A percentile compares a stretch with the other conserved stretches of the same genome.
Evolutionary conservation across 2,113 vertebrate species (phyloP).

Genomic region (Hymenochirus boettgeri): DNA sequence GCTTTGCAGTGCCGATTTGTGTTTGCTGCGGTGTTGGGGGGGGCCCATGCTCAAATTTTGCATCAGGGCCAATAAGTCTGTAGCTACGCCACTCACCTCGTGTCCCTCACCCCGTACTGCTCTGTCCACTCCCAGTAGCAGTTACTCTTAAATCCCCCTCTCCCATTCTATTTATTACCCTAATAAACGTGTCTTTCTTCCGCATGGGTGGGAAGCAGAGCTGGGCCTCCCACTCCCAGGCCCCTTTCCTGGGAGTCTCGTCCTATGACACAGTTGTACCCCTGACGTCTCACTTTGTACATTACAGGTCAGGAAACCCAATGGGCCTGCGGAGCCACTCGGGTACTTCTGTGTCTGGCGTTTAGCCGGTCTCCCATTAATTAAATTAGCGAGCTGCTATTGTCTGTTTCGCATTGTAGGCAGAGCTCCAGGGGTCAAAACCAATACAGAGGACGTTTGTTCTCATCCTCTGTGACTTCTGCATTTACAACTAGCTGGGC

Average conservation of each 20-base stretch:
- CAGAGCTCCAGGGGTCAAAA: too few relatives aligned
- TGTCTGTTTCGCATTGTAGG: too few relatives aligned
- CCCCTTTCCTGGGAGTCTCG: slow-evolving; percentile 83
- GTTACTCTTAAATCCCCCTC: slow-evolving; percentile 8
- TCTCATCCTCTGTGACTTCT: too few relatives aligned
- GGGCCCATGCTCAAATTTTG: too few relatives aligned
- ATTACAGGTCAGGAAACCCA: slow-evolving; percentile 83
- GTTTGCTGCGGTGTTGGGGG: too few relatives aligned
- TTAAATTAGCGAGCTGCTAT: too few relatives aligned
- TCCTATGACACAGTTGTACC: slow-evolving; percentile 91
- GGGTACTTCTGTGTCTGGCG: slow-evolving; percentile 88
- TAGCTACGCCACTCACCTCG: too few relatives aligned
- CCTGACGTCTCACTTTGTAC: slow-evolving; percentile 83
- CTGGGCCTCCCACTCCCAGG: slow-evolving; percentile 80
- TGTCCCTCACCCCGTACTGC: not conserved
- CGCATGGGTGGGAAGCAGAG: slow-evolving; percentile 92
- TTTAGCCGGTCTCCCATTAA: too few relatives aligned
- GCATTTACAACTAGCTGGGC: too few relatives aligned
- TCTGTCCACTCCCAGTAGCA: not conserved
- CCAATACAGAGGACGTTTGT: too few relatives aligned
- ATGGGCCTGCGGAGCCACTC: slow-evolving; percentile 94
- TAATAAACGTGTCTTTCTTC: not conserved
- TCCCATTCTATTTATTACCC: slow-evolving; percentile 40
- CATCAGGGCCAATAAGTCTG: too few relatives aligned
- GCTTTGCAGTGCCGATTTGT: too few relatives aligned